phyloP scores from a whole-genome alignment of 2,797 vertebrate genomes.

The Petrocephalus sullivani region DNA sequence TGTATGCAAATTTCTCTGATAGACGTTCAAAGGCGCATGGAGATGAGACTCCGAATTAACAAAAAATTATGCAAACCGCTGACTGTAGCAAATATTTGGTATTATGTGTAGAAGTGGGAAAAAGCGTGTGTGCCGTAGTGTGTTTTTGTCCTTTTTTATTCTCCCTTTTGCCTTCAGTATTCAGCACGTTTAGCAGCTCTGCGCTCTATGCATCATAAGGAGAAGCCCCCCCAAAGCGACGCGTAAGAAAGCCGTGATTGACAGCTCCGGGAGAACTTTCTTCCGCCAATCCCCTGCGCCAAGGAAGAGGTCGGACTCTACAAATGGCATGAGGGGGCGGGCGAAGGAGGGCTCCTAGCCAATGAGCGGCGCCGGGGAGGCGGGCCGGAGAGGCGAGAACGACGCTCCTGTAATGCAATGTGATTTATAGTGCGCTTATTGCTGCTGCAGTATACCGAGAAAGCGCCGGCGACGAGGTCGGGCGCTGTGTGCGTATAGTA shows the following conservation, averaged over 20 bases:
- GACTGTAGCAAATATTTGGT: conserved; percentile 15
- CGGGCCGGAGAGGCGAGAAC: conserved; percentile 41
- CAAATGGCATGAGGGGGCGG: conserved; percentile 34
- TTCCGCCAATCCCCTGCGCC: conserved; percentile 53
- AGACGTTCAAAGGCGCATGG: conserved; percentile 28
- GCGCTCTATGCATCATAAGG: conserved; percentile 58
- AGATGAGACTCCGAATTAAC: conserved; percentile 31
- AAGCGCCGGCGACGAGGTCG: conserved; percentile 46
- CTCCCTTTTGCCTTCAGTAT: conserved; percentile 55
- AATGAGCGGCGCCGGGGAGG: conserved; percentile 48
- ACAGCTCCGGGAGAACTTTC: conserved; percentile 53
- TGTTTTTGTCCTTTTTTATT: conserved; percentile 34
- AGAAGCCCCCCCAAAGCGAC: conserved; percentile 47
- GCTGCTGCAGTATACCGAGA: conserved; percentile 66
- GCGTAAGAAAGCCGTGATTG: conserved; percentile 57
- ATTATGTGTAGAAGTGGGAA: conserved; percentile 14
- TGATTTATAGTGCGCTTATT: conserved; percentile 67
- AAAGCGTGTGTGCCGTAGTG: conserved; percentile 38
- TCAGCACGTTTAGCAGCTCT: conserved; percentile 60
- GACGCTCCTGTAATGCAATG: conserved; percentile 59
- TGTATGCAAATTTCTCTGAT: conserved; percentile 33
- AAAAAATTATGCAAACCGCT: conserved; percentile 2
- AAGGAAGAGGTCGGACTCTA: conserved; percentile 51
- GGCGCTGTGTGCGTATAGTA: conserved; percentile 37
- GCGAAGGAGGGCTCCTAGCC: conserved; percentile 37